Percentiles rank a stretch among this genome's conserved stretches.
Evolutionary conservation across 2,797 vertebrate genomes (phyloP).

Genomic region (Anomalospiza imberbis): DNA sequence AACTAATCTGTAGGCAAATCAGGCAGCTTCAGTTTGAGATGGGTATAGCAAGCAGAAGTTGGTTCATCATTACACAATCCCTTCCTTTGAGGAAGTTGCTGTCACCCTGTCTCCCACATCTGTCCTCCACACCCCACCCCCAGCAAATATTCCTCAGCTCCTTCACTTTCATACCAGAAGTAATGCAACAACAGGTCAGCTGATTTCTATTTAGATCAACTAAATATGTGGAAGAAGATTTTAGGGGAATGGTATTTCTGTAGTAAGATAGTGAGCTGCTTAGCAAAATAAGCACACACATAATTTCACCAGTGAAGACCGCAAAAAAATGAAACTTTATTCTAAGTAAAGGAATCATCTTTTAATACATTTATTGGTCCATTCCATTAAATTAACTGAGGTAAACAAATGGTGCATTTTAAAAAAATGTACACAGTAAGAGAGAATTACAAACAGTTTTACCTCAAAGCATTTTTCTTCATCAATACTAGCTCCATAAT

Average conservation of each 20-base stretch:
- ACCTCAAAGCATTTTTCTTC: conserved; percentile 62
- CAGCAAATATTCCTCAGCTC: not conserved
- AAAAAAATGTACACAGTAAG: conserved; percentile 67
- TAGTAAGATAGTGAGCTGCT: not conserved
- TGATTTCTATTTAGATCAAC: not conserved
- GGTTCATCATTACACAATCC: not conserved
- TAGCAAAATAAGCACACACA: not conserved
- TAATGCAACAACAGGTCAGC: not conserved
- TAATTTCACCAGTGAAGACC: not conserved
- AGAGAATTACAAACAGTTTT: conserved; percentile 75
- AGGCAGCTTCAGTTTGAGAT: not conserved
- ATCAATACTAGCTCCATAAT: conserved; percentile 67
- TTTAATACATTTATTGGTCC: conserved; percentile 76
- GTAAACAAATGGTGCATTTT: conserved; percentile 68
- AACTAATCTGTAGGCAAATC: not conserved
- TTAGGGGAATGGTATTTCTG: not conserved
- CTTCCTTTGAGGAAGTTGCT: not conserved
- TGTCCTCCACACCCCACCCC: not conserved
- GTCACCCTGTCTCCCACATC: not conserved
- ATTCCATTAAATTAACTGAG: conserved; percentile 75
- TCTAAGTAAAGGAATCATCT: conserved; percentile 61
- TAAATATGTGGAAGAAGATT: not conserved
- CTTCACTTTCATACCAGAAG: not conserved
- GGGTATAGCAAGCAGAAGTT: not conserved
- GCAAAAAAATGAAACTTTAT: not conserved